A percentile compares a stretch with the other conserved stretches of the same genome.
These are phyloP conservation scores for Anguilla rostrata DNA, from an alignment of 2,113 vertebrate genomes.

Conservation along the genomic window DNA sequence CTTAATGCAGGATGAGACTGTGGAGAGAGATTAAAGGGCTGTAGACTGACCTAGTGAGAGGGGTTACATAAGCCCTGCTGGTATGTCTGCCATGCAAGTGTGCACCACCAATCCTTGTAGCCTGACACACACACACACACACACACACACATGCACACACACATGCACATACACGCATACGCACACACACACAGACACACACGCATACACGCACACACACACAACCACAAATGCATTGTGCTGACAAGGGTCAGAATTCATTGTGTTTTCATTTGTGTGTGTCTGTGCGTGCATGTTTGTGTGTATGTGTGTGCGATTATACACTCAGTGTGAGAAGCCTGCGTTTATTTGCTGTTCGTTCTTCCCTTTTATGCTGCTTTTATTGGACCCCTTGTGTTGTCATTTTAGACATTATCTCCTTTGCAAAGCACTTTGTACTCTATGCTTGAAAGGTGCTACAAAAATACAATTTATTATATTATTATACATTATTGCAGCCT, in stretches of 20 bases:
- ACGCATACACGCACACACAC: background rate
- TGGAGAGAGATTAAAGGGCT: constrained; percentile 25
- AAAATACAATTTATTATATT: too few species aligned
- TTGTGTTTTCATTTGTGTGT: background rate
- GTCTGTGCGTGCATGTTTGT: background rate
- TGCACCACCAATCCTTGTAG: constrained; percentile 25
- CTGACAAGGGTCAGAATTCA: background rate
- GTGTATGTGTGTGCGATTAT: background rate
- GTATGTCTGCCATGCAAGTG: constrained; percentile 26
- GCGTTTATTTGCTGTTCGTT: too few species aligned
- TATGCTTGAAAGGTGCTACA: too few species aligned
- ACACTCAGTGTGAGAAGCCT: background rate
- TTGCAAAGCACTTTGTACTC: too few species aligned
- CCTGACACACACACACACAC: constrained; percentile 11
- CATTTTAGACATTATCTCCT: too few species aligned
- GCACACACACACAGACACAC: background rate
- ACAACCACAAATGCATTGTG: background rate
- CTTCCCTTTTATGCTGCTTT: too few species aligned
- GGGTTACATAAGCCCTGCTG: constrained; percentile 41
- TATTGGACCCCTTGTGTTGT: too few species aligned
- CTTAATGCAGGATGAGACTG: constrained; percentile 13
- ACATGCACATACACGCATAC: too few species aligned
- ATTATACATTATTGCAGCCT: background rate
- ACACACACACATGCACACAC: background rate
- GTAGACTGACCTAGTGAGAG: constrained; percentile 33